Conservation (phyloP, 2,797 vertebrate species). For the Amblyopsis hoosieri region DNA sequence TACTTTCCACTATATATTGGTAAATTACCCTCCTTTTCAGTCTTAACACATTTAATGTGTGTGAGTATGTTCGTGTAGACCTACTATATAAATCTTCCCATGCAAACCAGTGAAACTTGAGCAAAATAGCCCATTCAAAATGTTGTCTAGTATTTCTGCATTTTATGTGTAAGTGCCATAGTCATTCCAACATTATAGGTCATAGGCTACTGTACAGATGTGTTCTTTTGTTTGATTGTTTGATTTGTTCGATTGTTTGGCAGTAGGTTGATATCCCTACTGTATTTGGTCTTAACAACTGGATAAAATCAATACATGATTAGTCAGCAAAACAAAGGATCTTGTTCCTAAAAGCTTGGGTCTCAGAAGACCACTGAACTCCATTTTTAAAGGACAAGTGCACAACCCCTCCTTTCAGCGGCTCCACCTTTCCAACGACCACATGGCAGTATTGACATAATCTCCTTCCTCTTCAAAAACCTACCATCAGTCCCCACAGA, state of each 20-base stretch:
- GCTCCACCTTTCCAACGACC: constrained; percentile 29
- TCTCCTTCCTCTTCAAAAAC: constrained; percentile 48
- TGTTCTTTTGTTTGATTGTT: too few species aligned
- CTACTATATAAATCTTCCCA: constrained; percentile 25
- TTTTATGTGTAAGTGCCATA: constrained; percentile 6
- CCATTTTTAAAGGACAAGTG: constrained; percentile 47
- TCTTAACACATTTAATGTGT: constrained; percentile 36
- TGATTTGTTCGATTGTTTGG: constrained; percentile 41
- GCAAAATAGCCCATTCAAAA: constrained; percentile 11
- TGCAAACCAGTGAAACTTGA: constrained; percentile 23
- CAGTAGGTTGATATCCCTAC: constrained; percentile 52
- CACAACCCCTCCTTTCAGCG: constrained; percentile 46
- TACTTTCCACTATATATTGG: constrained; percentile 23
- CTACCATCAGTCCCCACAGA: constrained; percentile 64
- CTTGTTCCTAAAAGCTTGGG: constrained; percentile 72
- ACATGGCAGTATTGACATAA: constrained; percentile 58
- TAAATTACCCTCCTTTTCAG: constrained; percentile 31
- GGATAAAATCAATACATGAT: constrained; percentile 77
- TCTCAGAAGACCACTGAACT: constrained; percentile 58
- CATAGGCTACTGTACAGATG: too few species aligned
- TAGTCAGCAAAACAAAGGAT: constrained; percentile 80
- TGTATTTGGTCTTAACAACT: constrained; percentile 71
- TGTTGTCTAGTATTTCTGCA: neutral
- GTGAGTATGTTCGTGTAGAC: constrained; percentile 35
- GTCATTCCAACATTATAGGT: too few species aligned